Base-by-base conservation (phyloP, 2,888 invertebrate genomes). In the Dolichopus griseipennis region DNA sequence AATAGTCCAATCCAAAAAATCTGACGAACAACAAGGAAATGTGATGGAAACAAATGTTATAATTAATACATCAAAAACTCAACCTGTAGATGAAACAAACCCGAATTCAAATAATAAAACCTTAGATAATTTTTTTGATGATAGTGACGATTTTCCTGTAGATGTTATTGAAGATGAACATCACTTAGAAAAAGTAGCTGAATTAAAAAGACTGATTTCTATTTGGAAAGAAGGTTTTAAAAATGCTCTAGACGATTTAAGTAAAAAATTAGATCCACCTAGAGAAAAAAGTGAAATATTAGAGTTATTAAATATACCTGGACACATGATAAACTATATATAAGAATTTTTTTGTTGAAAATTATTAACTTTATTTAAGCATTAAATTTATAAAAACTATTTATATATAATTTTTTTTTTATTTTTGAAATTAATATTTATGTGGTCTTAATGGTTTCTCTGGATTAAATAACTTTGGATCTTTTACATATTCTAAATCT, bases 401-500 rank as follows among this genome's bases (percentile, higher is more conserved):
- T 67, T 37, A 12, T 63, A 70, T 21, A 61, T 67, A 68, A 66
- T 37, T 37, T 37, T 37, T 37, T 37, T 1, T 37, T 73, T 75
- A 33, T 37, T 37, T 37, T 1, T 37, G 73, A 75, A 33, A 52
- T 79, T 86, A 91, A 83, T 89, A 91, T 79, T 89, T 86, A 80
- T 95, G 93, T 10, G 90, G 88, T 72, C 91, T 84, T 62, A 91
- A 82, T 7, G 96, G 95, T 73, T 86, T 87, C 75, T 95, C 91
- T 0, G 93, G 91, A 78, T 97, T 91, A 82, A 94, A 97, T 61
- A 98, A 81, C 78, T 89, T 90, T 3, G 97, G 97, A 82, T 98
- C 97, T 70, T 90, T 87, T 7, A 91, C 78, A 78, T 90, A 98
- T 66, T 84, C 84, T 18, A 90, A 85, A 69, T 92, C 88, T 79